These are phyloP conservation scores for Polylopha cassiicola DNA, from an alignment of 2,888 invertebrate genomes.

Conservation along the genomic window DNA sequence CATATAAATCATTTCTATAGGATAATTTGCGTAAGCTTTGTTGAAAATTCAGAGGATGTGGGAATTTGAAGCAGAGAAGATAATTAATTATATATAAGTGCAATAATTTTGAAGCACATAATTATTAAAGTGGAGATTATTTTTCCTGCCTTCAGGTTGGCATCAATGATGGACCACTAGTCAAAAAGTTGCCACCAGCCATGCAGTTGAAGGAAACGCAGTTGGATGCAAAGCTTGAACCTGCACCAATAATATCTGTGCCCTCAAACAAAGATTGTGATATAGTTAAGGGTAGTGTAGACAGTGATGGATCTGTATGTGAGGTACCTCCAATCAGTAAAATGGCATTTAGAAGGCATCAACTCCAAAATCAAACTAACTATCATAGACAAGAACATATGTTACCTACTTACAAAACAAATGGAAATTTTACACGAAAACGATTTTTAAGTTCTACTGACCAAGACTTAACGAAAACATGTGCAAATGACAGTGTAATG, in stretches of 20 bases:
- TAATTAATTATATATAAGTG: constrained; percentile 52
- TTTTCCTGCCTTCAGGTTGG: constrained; percentile 78
- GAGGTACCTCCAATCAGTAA: constrained; percentile 49
- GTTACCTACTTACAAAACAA: constrained; percentile 39
- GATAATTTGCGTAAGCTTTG: constrained; percentile 31
- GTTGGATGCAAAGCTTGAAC: constrained; percentile 51
- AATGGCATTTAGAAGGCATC: constrained; percentile 46
- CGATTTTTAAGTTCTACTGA: constrained; percentile 52
- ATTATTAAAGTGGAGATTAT: constrained; percentile 76
- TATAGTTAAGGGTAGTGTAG: constrained; percentile 53
- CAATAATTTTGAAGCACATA: constrained; percentile 69
- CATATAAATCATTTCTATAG: constrained; percentile 22
- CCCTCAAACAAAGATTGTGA: constrained; percentile 40
- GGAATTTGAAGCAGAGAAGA: constrained; percentile 72
- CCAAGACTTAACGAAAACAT: constrained; percentile 52
- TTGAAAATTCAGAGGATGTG: constrained; percentile 58
- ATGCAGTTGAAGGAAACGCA: constrained; percentile 62
- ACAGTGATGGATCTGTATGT: constrained; percentile 64
- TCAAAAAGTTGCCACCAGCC: constrained; percentile 69
- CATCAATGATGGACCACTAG: constrained; percentile 75
- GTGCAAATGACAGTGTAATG: constrained; percentile 56
- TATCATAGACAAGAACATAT: constrained; percentile 39
- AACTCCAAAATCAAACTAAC: constrained; percentile 38
- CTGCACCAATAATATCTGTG: constrained; percentile 40
- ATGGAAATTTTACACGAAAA: constrained; percentile 45